Conservation (phyloP, 2,113 vertebrate species). For the Vireo altiloquus region DNA sequence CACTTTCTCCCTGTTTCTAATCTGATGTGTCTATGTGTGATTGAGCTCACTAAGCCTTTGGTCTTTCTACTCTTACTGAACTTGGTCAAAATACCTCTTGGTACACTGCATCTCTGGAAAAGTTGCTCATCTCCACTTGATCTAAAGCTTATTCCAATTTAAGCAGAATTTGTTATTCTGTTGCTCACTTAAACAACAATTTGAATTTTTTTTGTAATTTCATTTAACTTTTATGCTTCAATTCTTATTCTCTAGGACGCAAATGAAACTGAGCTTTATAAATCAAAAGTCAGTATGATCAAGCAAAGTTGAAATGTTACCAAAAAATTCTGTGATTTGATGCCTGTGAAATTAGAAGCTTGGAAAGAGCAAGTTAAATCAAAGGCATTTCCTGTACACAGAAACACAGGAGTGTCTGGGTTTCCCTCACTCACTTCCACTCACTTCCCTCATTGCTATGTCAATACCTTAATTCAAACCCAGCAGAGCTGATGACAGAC, state of each 20-base stretch:
- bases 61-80: neutral
- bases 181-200: neutral
- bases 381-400: neutral
- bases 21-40: neutral
- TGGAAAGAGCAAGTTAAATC: neutral
- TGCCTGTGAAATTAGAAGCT: neutral
- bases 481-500: neutral
- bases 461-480: neutral
- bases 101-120: neutral
- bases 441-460: neutral
- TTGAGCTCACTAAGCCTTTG: neutral
- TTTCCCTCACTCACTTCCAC: neutral
- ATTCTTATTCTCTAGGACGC: neutral
- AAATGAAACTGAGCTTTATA: neutral
- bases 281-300: neutral
- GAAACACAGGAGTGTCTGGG: neutral
- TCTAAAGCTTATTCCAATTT: neutral
- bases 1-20: neutral
- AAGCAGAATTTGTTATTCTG: neutral
- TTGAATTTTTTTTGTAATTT: neutral
- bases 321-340: neutral
- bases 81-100: neutral
- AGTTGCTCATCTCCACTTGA: neutral
- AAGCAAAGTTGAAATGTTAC: neutral
- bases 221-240: neutral